Base-by-base conservation (phyloP, 2,888 invertebrate genomes). In the Cordilura impudica region DNA sequence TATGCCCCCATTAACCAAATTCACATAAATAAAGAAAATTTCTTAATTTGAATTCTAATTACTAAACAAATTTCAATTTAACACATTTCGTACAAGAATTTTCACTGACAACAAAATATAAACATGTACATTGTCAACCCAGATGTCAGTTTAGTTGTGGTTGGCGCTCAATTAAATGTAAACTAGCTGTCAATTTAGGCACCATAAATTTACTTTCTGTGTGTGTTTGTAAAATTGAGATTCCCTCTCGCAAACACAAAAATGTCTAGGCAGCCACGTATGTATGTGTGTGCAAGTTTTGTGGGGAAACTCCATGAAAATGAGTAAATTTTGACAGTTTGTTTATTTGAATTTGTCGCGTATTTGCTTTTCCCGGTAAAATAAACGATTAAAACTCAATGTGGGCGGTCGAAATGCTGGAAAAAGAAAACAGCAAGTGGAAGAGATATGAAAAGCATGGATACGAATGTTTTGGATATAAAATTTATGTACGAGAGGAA, bases 311-410 rank as follows among this genome's bases (percentile, higher is more conserved):
- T 75, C 66, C 70, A 66, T 31, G 75, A 78, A 81, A 85, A 86
- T 87, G 85, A 85, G 85, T 82, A 82, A 84, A 85, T 86, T 86
- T 86, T 87, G 87, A 85, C 87, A 86, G 87, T 83, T 85, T 87
- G 87, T 87, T 87, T 87, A 87, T 87, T 87, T 86, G 85, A 87
- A 85, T 87, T 87, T 85, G 86, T 87, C 87, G 86, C 87, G 84
- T 86, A 84, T 85, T 81, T 84, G 82, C 85, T 85, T 77, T 85
- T 84, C 66, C 71, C 75, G 71, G 79, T 79, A 79, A 72, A 67
- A 75, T 75, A 79, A 79, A 79, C 71, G 86, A 87, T 87, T 87
- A 75, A 47, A 79, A 79, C 67, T 75, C 79, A 72, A 72, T 87
- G 87, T 87, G 85, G 87, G 87, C 86, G 86, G 86, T 87, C 87